Percentiles rank a stretch among this genome's conserved stretches.
phyloP scores from a whole-genome alignment of 2,888 invertebrate genomes.

The Dicyrtomina minuta region DNA sequence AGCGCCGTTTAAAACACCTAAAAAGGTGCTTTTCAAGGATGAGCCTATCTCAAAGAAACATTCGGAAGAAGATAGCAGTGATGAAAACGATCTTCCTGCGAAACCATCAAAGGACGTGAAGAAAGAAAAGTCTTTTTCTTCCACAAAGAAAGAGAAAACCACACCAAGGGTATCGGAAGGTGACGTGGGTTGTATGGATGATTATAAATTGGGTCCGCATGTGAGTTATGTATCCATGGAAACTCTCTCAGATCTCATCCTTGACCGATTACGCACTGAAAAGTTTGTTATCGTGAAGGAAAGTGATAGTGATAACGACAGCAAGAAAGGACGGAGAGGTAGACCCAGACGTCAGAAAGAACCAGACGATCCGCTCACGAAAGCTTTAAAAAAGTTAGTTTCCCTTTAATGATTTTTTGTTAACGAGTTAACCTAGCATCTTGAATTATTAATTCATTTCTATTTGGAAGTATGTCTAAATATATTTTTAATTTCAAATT shows the following conservation, averaged over 20 bases:
- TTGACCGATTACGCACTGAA: not conserved
- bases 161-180: too few relatives aligned
- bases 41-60: not conserved
- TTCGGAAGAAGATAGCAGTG: not conserved
- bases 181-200: not conserved
- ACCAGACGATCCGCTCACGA: not conserved
- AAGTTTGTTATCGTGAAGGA: not conserved
- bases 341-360: not conserved
- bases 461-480: too few relatives aligned
- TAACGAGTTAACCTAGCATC: too few relatives aligned
- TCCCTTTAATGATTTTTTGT: not conserved
- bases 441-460: too few relatives aligned
- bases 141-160: too few relatives aligned
- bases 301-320: not conserved
- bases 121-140: too few relatives aligned
- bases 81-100: not conserved
- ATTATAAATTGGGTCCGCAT: not conserved
- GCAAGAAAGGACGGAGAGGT: not conserved
- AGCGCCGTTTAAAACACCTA: too few relatives aligned
- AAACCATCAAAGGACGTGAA: not conserved
- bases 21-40: not conserved
- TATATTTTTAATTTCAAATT: too few relatives aligned
- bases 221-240: not conserved
- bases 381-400: slow-evolving; percentile 6
- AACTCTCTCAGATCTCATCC: not conserved